Base-by-base conservation (phyloP, 2,888 invertebrate genomes). In the Drosophila mercatorum region DNA sequence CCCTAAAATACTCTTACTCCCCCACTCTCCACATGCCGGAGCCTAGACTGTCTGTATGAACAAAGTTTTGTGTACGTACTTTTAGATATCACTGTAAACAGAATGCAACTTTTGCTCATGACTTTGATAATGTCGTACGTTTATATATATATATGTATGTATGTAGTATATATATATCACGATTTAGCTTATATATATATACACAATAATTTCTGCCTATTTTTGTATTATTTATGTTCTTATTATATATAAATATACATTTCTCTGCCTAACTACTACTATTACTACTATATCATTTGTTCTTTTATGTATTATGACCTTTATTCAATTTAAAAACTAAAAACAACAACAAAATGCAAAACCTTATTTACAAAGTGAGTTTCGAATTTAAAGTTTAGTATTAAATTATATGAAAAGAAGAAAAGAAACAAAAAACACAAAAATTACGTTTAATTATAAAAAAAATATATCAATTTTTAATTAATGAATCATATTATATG, bases 371-470 rank as follows among this genome's bases (percentile, higher is more conserved):
- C 67, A 87, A 89, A 87, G 81, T 89, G 88, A 88, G 89, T 89
- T 89, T 89, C 90, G 90, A 90, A 90, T 90, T 90, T 90, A 88
- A 81, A 76, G 76, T 81, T 85, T 85, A 85, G 78, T 81, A 76
- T 84, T 79, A 78, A 76, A 72, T 66, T 80, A 56, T 74, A 75
- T 73, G 58, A 28, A 69, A 60, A 74, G 44, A 51, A 51, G 49
- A 60, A 43, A 14, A 72, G 22, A 75, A 75, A 61, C 17, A 69
- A 52, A 59, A 68, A 12, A 59, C 51, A 58, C 51, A 58, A 64
- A 70, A 17, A 59, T 49, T 77, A 81, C 66, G 57, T 83, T 75
- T 75, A 82, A 87, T 77, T 81, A 80, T 78, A 64, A 75, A 72
- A 72, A 38, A 40, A 53, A 40, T 86, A 86, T 86, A 88, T 89